phyloP scores from a whole-genome alignment of 2,797 vertebrate genomes.

The Sebastes miniatus region DNA sequence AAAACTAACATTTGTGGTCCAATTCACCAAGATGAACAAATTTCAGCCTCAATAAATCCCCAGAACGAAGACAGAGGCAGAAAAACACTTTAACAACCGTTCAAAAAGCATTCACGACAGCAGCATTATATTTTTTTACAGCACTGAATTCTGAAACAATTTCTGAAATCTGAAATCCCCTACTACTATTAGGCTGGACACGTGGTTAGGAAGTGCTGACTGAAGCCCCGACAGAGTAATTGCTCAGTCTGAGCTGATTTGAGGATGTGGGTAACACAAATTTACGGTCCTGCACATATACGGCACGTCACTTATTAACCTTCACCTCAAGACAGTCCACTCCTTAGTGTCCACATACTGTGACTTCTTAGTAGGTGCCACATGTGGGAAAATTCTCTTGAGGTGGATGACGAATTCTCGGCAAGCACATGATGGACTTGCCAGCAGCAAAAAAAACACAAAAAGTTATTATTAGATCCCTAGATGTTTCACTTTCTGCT shows the following conservation, averaged over 20 bases:
- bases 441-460: slow-evolving; percentile 47
- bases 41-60: slow-evolving; percentile 25
- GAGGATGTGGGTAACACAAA: slow-evolving; percentile 20
- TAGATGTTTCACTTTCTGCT: slow-evolving; percentile 60
- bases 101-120: slow-evolving; percentile 7
- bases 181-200: not conserved
- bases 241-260: slow-evolving; percentile 14
- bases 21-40: slow-evolving; percentile 31
- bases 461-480: slow-evolving; percentile 59
- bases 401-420: not conserved
- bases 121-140: slow-evolving; percentile 3
- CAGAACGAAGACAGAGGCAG: not conserved
- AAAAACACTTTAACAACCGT: slow-evolving; percentile 15
- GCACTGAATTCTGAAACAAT: slow-evolving; percentile 21
- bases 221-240: slow-evolving; percentile 11
- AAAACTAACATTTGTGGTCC: slow-evolving; percentile 49
- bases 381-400: not conserved
- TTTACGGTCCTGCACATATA: not conserved
- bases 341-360: not conserved
- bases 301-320: slow-evolving; percentile 2
- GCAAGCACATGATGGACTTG: not conserved
- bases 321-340: not conserved
- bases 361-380: not conserved
- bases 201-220: slow-evolving; percentile 22
- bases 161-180: slow-evolving; percentile 20